These are phyloP conservation scores for Papilio machaon DNA, from an alignment of 1,140 invertebrate genomes.

Conservation along the genomic window DNA sequence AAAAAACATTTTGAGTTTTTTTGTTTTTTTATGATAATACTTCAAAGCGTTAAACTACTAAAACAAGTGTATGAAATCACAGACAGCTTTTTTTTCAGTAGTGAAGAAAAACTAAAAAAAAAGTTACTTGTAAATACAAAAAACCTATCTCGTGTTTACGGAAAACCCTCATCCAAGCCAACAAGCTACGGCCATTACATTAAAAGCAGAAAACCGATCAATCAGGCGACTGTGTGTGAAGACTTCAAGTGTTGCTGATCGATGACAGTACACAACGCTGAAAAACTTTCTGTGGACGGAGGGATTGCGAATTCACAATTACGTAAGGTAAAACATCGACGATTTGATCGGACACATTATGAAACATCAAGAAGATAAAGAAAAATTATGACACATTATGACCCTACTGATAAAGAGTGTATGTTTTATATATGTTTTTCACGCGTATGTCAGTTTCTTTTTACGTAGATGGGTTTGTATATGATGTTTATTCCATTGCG, in stretches of 20 bases:
- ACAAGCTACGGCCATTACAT: conserved; percentile 31
- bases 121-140: conserved; percentile 13
- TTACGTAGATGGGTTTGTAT: no score
- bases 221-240: conserved; percentile 25
- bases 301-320: background rate
- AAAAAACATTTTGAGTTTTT: no score
- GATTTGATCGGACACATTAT: no score
- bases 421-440: no score
- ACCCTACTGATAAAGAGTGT: no score
- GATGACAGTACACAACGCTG: conserved; percentile 22
- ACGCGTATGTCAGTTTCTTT: no score
- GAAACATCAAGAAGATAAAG: no score
- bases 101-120: background rate
- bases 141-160: conserved; percentile 8
- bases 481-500: no score
- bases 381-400: no score
- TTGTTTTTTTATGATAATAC: no score
- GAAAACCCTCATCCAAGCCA: conserved; percentile 17
- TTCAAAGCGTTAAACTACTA: no score
- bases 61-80: background rate
- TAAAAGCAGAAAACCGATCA: conserved; percentile 32
- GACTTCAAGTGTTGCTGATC: conserved; percentile 29
- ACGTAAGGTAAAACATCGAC: no score
- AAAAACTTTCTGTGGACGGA: background rate
- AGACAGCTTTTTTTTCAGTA: background rate